Base-by-base conservation (phyloP, 1,140 invertebrate genomes). In the Piezodorus guildinii region DNA sequence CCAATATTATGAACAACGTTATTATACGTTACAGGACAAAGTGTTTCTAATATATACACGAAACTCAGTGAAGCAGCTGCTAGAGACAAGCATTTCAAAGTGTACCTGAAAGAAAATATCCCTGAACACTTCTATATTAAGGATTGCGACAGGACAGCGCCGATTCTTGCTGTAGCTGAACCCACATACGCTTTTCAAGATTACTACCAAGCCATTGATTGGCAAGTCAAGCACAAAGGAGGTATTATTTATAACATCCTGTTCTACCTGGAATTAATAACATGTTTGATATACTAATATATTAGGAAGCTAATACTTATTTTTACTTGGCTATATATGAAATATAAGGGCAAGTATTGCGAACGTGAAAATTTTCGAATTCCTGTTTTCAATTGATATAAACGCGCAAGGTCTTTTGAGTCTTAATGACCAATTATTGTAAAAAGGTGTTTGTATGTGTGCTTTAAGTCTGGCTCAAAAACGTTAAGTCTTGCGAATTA, bases 81-180 rank as follows among this genome's bases (percentile, higher is more conserved):
- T 3, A 60, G 71, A 68, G 73, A 70, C 30, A 71, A 70, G 3
- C 72, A 77, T 54, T 83, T 84, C 66, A 72, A 73, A 25, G 79
- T 85, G 30, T 85, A 79, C 68, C 76, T 72, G 65, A 81, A 78
- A 67, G 68, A 77, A 21, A 77, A 83, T n/a, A 77, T 82, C 64
- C 78, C 79, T 27, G 70, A 78, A 27, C 72, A 76, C 61, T 84
- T 78, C 74, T 79, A 84, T 70, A 85, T 83, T 63, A 77, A 74
- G 62, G 78, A 83, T 45, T 83, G 82, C 70, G 68, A 71, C 27
- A 70, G 85, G 60, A 73, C 84, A n/a, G 78, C 79, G 23, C 77
- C 80, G 4, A 80, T 85, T 67, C 71, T 83, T 62, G 67, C 81
- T 0, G 71, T 81, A 34, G 80, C 82, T 2, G 77, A 85, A 69